Evolutionary conservation across 2,888 invertebrate genomes (phyloP), one percentile per base, ranked within the genome.

Genomic region (Sycophila texana): DNA sequence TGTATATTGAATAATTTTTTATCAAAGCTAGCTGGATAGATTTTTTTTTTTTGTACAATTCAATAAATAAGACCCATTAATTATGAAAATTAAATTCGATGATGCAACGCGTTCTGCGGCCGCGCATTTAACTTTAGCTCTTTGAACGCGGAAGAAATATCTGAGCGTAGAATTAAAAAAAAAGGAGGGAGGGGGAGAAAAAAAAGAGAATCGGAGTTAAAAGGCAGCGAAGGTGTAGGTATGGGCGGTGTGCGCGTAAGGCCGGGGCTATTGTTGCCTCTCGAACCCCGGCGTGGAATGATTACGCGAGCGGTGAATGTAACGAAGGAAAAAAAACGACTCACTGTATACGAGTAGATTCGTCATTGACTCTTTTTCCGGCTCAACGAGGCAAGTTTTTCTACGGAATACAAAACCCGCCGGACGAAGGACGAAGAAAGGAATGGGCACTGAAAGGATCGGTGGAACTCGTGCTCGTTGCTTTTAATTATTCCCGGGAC

Each of bases 331-430:
- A 53, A 65, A 55, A 61, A 26, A 39, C 10, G 39, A 20, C 3
- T 47, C 16, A 7, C 16, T 13, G 16, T 20, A 39, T 30, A 18
- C 67, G 39, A 60, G 67, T 60, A 39, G 61, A 70, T 39, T 61
- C 68, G 70, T 76, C 57, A 63, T 55, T 66, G 65, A 72, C 57
- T 77, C 61, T 55, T 77, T 72, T 65, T 71, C 51, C 65, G 49
- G 57, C 60, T 65, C 57, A 26, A 5, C 39, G 18, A 47, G 26
- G 47, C 13, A 30, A 65, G 57, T 70, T 76, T 74, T 63, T 55
- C 51, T 63, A 51, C 30, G 12, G 39, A 67, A 68, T 66, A 68
- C 18, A 68, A 39, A 68, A 60, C 10, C 30, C n/a, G 18, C 51
- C 12, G 49, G 51, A 7, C 18, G 22, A 55, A n/a, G 57, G 47